phyloP scores from a whole-genome alignment of 2,888 invertebrate species.

The Eutolmus rufibarbis region DNA sequence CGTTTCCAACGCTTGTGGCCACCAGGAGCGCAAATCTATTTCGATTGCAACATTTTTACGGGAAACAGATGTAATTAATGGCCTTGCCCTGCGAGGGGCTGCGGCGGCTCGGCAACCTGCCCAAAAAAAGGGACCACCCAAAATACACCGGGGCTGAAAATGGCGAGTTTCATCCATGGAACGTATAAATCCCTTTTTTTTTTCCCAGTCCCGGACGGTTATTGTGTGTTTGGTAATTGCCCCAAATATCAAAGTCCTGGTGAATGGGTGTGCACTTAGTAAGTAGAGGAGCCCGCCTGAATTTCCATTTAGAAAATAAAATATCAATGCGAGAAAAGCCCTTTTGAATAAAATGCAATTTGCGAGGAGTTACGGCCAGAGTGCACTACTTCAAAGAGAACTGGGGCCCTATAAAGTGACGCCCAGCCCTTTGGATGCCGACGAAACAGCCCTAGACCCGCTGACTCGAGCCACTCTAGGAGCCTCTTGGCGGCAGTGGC shows the following conservation, averaged over 20 bases:
- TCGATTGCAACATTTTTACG: not conserved
- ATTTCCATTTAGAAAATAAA: not conserved
- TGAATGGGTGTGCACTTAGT: not conserved
- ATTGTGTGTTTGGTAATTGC: not conserved
- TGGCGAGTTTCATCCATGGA: not conserved
- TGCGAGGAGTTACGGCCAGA: not conserved
- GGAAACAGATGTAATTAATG: not conserved
- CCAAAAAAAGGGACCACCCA: not conserved
- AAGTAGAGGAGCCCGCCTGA: not conserved
- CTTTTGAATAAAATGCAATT: not conserved
- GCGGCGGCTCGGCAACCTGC: not conserved
- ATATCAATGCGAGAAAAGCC: not conserved
- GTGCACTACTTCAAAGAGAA: conserved; percentile 8
- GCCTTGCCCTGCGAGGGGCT: not conserved
- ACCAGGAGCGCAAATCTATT: not conserved
- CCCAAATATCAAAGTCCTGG: not conserved
- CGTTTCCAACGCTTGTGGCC: not conserved
- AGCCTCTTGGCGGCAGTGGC: not conserved
- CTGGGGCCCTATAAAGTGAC: not conserved
- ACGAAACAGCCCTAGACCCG: not conserved
- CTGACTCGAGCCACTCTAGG: not conserved
- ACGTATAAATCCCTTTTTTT: not conserved
- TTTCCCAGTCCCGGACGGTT: not conserved
- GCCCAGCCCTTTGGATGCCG: not conserved
- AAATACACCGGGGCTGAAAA: not conserved